Evolutionary conservation across 1,140 invertebrate genomes (phyloP).

Genomic region (Drosophila serrata): DNA sequence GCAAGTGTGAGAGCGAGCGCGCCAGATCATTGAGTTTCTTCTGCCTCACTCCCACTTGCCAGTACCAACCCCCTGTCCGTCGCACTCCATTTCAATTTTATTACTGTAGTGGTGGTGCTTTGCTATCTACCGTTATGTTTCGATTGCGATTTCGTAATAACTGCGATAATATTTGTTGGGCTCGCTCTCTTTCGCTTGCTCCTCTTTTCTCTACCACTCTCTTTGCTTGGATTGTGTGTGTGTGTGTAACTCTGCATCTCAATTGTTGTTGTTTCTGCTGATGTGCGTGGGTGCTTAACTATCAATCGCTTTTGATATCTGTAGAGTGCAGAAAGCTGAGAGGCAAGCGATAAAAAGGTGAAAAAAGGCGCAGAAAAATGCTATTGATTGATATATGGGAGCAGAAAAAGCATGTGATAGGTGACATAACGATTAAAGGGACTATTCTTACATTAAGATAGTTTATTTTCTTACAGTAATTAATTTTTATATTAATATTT

Average conservation of each 20-base stretch:
- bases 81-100: constrained; percentile 39
- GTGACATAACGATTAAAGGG: background rate
- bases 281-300: constrained; percentile 53
- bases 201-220: constrained; percentile 21
- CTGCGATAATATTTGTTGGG: constrained; percentile 64
- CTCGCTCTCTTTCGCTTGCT: constrained; percentile 13
- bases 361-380: constrained; percentile 20
- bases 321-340: background rate
- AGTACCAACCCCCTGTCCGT: background rate
- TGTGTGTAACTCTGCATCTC: constrained; percentile 45
- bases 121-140: constrained; percentile 77
- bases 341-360: constrained; percentile 10
- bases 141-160: constrained; percentile 78
- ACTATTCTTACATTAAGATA: background rate
- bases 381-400: constrained; percentile 27
- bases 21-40: constrained; percentile 15
- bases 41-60: constrained; percentile 2
- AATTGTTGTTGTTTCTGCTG: constrained; percentile 29
- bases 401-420: constrained; percentile 13
- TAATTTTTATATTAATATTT: background rate
- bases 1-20: constrained; percentile 16
- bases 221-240: constrained; percentile 11
- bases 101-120: constrained; percentile 45
- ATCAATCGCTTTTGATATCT: constrained; percentile 46
- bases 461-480: too few relatives aligned